phyloP scores from a whole-genome alignment of 2,797 vertebrate genomes.

The Picus viridis region DNA sequence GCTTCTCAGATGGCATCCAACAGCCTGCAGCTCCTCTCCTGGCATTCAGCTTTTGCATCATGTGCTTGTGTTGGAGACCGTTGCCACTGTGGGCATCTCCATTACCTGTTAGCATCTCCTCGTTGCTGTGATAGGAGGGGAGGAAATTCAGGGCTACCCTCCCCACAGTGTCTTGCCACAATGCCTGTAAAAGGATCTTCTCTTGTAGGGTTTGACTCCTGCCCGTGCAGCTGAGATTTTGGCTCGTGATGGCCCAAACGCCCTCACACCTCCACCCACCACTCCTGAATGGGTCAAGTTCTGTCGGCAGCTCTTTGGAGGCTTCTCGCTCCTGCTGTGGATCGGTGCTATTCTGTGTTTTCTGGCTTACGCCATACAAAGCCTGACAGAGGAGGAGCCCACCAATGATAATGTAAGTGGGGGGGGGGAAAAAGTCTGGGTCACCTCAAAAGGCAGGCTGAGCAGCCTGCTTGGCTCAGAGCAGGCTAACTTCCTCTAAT shows the following conservation, averaged over 20 bases:
- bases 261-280: conserved; percentile 93
- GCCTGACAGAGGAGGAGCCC: conserved; percentile 84
- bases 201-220: conserved; percentile 85
- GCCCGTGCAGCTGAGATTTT: conserved; percentile 91
- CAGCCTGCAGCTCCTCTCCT: background rate
- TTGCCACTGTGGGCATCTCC: background rate
- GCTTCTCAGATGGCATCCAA: background rate
- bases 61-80: background rate
- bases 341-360: conserved; percentile 95
- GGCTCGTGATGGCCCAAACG: conserved; percentile 91
- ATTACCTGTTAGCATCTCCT: background rate
- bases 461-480: conserved; percentile 2
- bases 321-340: conserved; percentile 96
- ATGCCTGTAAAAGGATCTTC: background rate
- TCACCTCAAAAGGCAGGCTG: background rate
- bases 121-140: background rate
- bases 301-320: conserved; percentile 94
- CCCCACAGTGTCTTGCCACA: background rate
- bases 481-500: conserved; percentile 26
- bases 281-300: conserved; percentile 98
- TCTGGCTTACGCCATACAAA: conserved; percentile 88
- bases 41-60: background rate
- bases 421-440: background rate
- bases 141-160: background rate
- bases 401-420: conserved; percentile 90